Base-by-base conservation (phyloP, 1,140 invertebrate species). In the Galleria mellonella region DNA sequence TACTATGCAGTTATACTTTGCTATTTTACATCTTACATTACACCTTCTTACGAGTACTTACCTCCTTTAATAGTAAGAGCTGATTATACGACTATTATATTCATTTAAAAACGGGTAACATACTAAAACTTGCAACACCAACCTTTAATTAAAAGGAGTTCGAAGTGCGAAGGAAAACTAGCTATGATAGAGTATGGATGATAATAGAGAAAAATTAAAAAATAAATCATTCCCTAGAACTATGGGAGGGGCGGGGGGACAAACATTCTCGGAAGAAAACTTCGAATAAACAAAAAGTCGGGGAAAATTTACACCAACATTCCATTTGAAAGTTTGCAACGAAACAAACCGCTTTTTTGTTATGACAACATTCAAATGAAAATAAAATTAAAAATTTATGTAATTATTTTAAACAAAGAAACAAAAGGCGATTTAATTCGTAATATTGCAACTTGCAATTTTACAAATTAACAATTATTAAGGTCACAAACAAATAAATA, bases 291-390 rank as follows among this genome's bases (percentile, higher is more conserved):
- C 59, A 64, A 59, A 53, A 63, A 66, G 55, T 41, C 41, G 60
- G 74, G 66, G 55, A 73, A 74, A 81, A 75, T 77, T 73, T 84
- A 87, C 84, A 87, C 84, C 84, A 87, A 87, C 84, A 87, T 87
- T 87, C 83, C 84, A 87, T 86, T 86, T 86, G 83, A 79, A 66
- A 78, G 50, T 62, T 73, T 65, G 72, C 74, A 66, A 74, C 73
- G 51, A 72, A 65, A 75, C 54, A 55, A 54, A 64, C 45, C 38
- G 48, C 42, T 46, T 46, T 48, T 64, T 55, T 47, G 74, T 73
- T 55, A 36, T 76, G 74, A 74, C 78, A 85, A 82, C 77, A 84
- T 72, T 43, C 40, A 32, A 30, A 15, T n/a, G n/a, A n/a, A n/a
- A n/a, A n/a, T n/a, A n/a, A n/a, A 51, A 44, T 42, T 31, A 27